Evolutionary conservation across 2,888 invertebrate species (phyloP).

Genomic region (Oasisia sp.): DNA sequence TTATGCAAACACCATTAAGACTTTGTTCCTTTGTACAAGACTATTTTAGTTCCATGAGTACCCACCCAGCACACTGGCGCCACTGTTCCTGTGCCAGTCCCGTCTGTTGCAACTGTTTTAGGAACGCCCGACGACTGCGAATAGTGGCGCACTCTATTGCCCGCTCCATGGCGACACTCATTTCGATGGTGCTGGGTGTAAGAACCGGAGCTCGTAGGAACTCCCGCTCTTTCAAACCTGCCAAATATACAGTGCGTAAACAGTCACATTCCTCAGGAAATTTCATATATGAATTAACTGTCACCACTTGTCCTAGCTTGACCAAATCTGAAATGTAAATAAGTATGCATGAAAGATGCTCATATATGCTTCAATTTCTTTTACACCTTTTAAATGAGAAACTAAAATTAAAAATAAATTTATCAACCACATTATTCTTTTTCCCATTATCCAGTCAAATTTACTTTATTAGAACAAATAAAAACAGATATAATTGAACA

Average conservation of each 20-base stretch:
- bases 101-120: conserved; percentile 44
- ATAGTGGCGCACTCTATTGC: conserved; percentile 42
- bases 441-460: too few species aligned
- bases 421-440: too few species aligned
- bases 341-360: too few species aligned
- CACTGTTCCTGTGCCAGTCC: conserved; percentile 47
- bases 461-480: too few species aligned
- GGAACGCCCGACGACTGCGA: conserved; percentile 43
- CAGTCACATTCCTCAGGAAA: too few species aligned
- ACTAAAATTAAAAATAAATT: too few species aligned
- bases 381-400: too few species aligned
- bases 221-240: conserved; percentile 45
- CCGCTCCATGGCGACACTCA: conserved; percentile 45
- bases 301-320: too few species aligned
- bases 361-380: too few species aligned
- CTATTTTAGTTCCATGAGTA: not conserved
- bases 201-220: conserved; percentile 44
- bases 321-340: too few species aligned
- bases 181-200: conserved; percentile 41
- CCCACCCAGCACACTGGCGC: conserved; percentile 49
- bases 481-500: too few species aligned
- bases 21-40: not conserved
- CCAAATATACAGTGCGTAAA: not conserved
- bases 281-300: too few species aligned
- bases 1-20: not conserved